phyloP scores from a whole-genome alignment of 2,113 vertebrate genomes.

The Gadus macrocephalus region DNA sequence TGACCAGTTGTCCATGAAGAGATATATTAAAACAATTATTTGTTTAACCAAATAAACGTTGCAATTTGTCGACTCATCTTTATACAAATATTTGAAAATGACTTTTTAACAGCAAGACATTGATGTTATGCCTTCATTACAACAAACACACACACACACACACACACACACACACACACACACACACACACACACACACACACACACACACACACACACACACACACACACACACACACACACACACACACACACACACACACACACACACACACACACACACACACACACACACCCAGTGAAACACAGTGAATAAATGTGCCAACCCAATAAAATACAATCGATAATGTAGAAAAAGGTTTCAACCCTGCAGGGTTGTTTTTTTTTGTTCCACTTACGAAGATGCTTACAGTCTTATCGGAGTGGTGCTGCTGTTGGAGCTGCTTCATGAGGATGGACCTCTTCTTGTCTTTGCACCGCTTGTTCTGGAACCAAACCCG shows the following conservation, averaged over 20 bases:
- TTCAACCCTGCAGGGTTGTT: background rate
- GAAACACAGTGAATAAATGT: background rate
- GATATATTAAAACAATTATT: no score
- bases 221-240: background rate
- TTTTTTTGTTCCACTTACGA: constrained; percentile 51
- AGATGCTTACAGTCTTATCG: constrained; percentile 86
- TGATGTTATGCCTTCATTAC: background rate
- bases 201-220: background rate
- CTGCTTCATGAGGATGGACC: constrained; percentile 88
- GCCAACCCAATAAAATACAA: no score
- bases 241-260: background rate
- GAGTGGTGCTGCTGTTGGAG: constrained; percentile 86
- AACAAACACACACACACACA: background rate
- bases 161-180: background rate
- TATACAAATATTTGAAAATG: background rate
- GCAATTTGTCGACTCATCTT: background rate
- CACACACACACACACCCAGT: background rate
- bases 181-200: background rate
- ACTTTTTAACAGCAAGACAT: background rate
- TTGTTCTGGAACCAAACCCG: constrained; percentile 99
- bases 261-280: background rate
- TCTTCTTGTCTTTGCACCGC: constrained; percentile 98
- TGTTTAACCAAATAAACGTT: no score
- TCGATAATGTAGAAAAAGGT: background rate
- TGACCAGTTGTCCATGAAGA: background rate